A percentile compares a stretch with the other conserved stretches of the same genome.
Evolutionary conservation across 2,888 invertebrate genomes (phyloP).

Genomic region (Pterostichus madidus): DNA sequence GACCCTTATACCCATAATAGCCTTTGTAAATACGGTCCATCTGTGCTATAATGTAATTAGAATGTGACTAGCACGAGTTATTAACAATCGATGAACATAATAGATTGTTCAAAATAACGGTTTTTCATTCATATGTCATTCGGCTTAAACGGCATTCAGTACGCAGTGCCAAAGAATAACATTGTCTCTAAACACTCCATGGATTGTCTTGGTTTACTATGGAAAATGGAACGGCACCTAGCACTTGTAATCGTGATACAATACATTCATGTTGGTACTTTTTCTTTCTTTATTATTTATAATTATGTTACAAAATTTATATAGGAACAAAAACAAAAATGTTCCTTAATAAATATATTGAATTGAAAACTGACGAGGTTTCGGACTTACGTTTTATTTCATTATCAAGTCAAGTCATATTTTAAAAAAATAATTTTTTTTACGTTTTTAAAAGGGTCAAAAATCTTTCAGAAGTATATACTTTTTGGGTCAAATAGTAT

Average conservation of each 20-base stretch:
- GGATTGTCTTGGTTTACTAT: conserved; percentile 22
- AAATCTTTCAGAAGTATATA: too few relatives aligned
- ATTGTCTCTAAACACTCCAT: conserved; percentile 9
- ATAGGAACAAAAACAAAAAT: too few relatives aligned
- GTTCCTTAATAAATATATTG: too few relatives aligned
- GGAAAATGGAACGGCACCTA: conserved; percentile 26
- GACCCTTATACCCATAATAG: conserved; percentile 25
- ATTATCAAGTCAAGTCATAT: too few relatives aligned
- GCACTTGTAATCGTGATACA: background rate
- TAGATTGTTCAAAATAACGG: conserved; percentile 38
- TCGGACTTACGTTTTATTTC: too few relatives aligned
- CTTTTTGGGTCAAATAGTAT: too few relatives aligned
- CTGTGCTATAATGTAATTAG: conserved; percentile 1
- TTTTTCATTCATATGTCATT: conserved; percentile 33
- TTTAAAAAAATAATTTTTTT: too few relatives aligned
- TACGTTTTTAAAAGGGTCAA: too few relatives aligned
- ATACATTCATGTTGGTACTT: too few relatives aligned
- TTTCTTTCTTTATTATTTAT: too few relatives aligned
- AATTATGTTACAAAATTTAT: too few relatives aligned
- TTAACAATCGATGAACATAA: conserved; percentile 43
- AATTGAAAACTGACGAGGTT: too few relatives aligned
- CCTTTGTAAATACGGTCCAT: background rate
- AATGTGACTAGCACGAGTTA: conserved; percentile 28
- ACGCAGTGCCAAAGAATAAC: conserved; percentile 27
- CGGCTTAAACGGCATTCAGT: conserved; percentile 5